These are phyloP conservation scores for Selenia dentaria DNA, from an alignment of 2,888 invertebrate genomes.

Conservation along the genomic window DNA sequence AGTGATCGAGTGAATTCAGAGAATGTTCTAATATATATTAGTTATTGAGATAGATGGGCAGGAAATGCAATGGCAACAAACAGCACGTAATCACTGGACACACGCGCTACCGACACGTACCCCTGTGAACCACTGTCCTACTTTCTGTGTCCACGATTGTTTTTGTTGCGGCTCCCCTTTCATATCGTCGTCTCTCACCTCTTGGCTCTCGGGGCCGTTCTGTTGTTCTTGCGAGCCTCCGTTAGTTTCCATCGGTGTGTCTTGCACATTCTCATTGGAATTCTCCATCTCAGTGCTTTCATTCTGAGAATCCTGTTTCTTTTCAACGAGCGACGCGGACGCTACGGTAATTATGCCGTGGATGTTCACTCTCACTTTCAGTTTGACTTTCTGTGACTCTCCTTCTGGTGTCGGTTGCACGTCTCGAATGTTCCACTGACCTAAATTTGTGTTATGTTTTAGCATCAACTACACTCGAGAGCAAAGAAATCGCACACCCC, in stretches of 20 bases:
- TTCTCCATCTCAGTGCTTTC: conserved; percentile 76
- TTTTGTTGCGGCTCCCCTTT: conserved; percentile 74
- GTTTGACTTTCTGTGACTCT: conserved; percentile 97
- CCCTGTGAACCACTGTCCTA: conserved; percentile 89
- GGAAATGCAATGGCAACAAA: conserved; percentile 61
- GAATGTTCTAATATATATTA: conserved; percentile 26
- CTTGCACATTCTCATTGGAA: conserved; percentile 68
- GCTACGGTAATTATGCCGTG: conserved; percentile 96
- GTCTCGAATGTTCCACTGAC: conserved; percentile 91
- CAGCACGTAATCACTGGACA: conserved; percentile 60
- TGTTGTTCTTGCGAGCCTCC: conserved; percentile 72
- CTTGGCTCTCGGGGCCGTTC: conserved; percentile 75
- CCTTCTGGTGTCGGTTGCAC: conserved; percentile 94
- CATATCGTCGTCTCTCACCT: conserved; percentile 78
- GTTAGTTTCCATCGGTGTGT: conserved; percentile 79
- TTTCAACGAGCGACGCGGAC: conserved; percentile 93
- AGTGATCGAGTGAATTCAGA: conserved; percentile 39
- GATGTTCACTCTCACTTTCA: conserved; percentile 97
- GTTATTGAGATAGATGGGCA: conserved; percentile 26
- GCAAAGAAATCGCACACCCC: no score
- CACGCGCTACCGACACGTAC: conserved; percentile 85
- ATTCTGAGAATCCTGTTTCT: conserved; percentile 84
- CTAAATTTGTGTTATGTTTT: conserved; percentile 57
- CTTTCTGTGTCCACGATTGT: conserved; percentile 89
- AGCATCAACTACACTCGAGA: no score